Evolutionary conservation across 2,113 vertebrate species (phyloP), one percentile per base, ranked within the genome.

Genomic region (Podarcis muralis): DNA sequence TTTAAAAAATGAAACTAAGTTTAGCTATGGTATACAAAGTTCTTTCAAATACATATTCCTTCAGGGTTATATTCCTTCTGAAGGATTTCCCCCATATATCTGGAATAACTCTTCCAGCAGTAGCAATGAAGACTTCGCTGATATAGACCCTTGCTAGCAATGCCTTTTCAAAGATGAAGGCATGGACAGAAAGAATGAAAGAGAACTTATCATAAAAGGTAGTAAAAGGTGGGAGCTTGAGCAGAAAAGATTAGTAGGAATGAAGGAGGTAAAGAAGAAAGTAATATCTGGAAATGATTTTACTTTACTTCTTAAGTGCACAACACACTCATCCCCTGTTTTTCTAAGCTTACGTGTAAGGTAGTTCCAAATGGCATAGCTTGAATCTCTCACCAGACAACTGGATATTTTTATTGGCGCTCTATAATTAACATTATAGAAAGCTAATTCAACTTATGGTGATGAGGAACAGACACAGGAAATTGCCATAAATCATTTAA

Each of bases 401-500:
- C 30, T 23, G 81, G 83, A 87, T 81, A 78, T 87, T 48, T 86
- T 88, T 59, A 89, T 16, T 89, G 74, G 25, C 62, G 48, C 1
- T 83, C 76, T 62, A 68, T 20, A 32, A 86, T 75, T 83, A 84
- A 4, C 59, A 65, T 75, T 83, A 68, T 1, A 83, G 84, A 91
- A 88, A 87, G 6, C 20, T 1, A n/a, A 87, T 71, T 81, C 23
- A 75, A 72, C 12, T 2, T 3, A 85, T 40, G 59, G 37, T 90
- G 32, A 91, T 57, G 25, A 91, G 75, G 89, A 93, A 87, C 43
- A 85, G 5, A 75, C 59, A 32, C 78, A 12, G 66, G 83, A 92
- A 94, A 90, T 69, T 78, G 86, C 35, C 30, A 83, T 0, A 81
- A 88, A 93, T 89, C 85, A 7, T 91, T 93, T 91, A 35, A 91